Evolutionary conservation across 2,113 vertebrate species (phyloP).

Genomic region (Caranx melampygus): DNA sequence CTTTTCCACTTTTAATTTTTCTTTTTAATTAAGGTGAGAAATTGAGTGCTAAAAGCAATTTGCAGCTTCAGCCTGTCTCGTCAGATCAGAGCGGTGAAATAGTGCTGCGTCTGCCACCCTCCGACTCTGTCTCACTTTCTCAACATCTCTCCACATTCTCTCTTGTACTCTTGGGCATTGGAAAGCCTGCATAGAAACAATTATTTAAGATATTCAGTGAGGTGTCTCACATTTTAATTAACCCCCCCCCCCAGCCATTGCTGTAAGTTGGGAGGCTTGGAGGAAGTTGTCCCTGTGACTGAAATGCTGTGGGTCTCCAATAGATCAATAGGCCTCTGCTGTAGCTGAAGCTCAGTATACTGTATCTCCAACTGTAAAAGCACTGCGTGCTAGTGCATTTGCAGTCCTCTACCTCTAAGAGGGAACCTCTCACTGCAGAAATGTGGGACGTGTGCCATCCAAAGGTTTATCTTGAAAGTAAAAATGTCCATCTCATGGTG

Average conservation of each 20-base stretch:
- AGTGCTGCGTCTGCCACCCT: constrained; percentile 47
- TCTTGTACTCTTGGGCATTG: constrained; percentile 49
- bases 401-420: constrained; percentile 1
- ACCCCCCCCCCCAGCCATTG: constrained; percentile 57
- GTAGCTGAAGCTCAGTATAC: constrained; percentile 9
- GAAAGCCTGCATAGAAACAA: constrained; percentile 56
- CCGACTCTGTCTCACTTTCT: constrained; percentile 51
- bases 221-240: constrained; percentile 75
- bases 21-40: constrained; percentile 85
- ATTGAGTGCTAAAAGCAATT: constrained; percentile 85
- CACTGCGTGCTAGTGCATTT: background rate
- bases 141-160: constrained; percentile 25
- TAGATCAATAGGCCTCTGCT: constrained; percentile 65
- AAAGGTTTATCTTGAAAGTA: too few species aligned
- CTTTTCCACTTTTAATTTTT: constrained; percentile 31
- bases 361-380: constrained; percentile 27
- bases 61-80: constrained; percentile 74
- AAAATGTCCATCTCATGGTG: too few species aligned
- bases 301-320: constrained; percentile 60
- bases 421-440: background rate
- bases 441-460: background rate
- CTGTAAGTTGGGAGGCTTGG: constrained; percentile 57
- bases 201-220: constrained; percentile 72
- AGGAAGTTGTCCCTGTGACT: constrained; percentile 56
- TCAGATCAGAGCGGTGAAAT: constrained; percentile 61